Evolutionary conservation across 2,113 vertebrate genomes (phyloP).

Genomic region (Actinemys pallida): DNA sequence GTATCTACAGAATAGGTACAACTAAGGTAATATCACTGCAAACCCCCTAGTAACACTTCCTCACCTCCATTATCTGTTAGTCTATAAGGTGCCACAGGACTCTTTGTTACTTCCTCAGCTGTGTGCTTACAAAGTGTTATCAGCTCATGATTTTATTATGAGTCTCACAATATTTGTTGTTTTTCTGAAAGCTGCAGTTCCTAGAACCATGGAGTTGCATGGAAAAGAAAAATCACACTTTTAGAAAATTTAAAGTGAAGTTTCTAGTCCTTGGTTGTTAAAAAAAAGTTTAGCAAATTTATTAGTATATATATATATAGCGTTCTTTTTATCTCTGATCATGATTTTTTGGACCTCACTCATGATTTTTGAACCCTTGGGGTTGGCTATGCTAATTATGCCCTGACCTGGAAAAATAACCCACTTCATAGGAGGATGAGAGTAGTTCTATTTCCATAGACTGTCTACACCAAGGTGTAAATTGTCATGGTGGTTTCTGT

Average conservation of each 20-base stretch:
- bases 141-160: background rate
- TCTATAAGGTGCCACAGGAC: too few relatives aligned
- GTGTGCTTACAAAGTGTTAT: background rate
- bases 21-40: constrained; percentile 4
- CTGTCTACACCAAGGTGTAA: background rate
- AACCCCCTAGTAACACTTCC: background rate
- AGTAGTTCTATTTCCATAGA: background rate
- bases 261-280: background rate
- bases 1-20: constrained; percentile 46
- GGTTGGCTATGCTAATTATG: background rate
- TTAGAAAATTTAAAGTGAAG: background rate
- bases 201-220: fast-evolving
- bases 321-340: background rate
- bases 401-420: background rate
- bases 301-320: too few relatives aligned
- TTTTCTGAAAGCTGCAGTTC: background rate
- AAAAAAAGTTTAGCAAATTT: background rate
- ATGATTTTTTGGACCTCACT: background rate
- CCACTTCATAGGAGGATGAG: background rate
- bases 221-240: background rate
- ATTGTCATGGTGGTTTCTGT: background rate
- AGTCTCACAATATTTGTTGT: background rate
- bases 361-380: background rate
- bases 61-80: too few relatives aligned
- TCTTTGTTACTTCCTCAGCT: background rate